Conservation (phyloP, 2,797 vertebrate species). For the Chanos chanos region DNA sequence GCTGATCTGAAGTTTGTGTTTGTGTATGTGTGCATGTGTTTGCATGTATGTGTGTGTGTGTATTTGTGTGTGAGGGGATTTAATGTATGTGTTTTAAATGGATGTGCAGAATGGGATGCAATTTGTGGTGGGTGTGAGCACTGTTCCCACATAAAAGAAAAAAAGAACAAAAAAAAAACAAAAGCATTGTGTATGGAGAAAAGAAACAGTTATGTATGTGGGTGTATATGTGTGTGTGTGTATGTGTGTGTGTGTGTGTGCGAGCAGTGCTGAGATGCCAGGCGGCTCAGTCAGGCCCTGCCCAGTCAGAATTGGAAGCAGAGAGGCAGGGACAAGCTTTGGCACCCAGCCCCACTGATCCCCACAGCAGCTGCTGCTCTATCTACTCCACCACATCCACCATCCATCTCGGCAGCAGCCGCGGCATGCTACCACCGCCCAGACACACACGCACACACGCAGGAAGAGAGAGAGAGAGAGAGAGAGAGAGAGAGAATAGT, state of each 20-base stretch:
- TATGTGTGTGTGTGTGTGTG: slow-evolving; percentile 34
- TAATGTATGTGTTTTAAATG: background rate
- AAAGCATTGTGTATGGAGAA: too few relatives aligned
- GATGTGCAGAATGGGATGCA: too few relatives aligned
- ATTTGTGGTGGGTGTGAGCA: too few relatives aligned
- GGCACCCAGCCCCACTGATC: slow-evolving; percentile 50
- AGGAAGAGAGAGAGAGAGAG: slow-evolving; percentile 5
- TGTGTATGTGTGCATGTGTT: background rate
- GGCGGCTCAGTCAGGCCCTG: slow-evolving; percentile 69
- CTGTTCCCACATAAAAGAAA: too few relatives aligned
- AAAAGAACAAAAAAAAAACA: too few relatives aligned
- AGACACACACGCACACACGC: slow-evolving; percentile 27
- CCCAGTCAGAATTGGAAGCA: slow-evolving; percentile 58
- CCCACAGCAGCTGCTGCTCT: slow-evolving; percentile 62
- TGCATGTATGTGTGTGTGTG: background rate
- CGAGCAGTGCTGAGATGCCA: slow-evolving; percentile 68
- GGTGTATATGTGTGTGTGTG: slow-evolving; percentile 15
- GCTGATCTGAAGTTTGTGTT: slow-evolving; percentile 19
- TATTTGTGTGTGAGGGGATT: background rate
- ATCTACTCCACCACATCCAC: too few relatives aligned
- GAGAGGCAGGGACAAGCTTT: slow-evolving; percentile 68
- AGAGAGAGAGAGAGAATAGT: slow-evolving; percentile 19
- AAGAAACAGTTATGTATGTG: slow-evolving; percentile 3
- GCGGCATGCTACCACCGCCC: slow-evolving; percentile 62
- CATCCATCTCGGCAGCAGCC: too few relatives aligned